Evolutionary conservation across 2,113 vertebrate genomes (phyloP).

Genomic region (Cariama cristata): DNA sequence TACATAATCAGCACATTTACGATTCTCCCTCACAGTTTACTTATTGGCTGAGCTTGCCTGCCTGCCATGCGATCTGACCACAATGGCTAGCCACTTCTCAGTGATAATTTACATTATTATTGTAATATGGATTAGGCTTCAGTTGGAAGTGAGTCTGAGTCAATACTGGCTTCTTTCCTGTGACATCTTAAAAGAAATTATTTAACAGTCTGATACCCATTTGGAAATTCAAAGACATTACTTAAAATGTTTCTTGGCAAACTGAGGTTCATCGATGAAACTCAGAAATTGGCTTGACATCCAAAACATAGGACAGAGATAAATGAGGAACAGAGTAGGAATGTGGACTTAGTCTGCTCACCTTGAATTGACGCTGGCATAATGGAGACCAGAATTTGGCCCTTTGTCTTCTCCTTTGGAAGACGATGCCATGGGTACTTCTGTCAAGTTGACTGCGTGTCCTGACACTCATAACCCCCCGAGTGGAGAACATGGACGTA

Average conservation of each 20-base stretch:
- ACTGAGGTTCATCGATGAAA: neutral
- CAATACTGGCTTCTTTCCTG: conserved; percentile 9
- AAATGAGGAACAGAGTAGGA: neutral
- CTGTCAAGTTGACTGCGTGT: neutral
- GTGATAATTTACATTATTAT: conserved; percentile 56
- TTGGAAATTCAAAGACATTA: neutral
- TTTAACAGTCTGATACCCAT: neutral
- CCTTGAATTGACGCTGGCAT: neutral
- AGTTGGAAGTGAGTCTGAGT: neutral
- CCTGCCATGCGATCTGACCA: conserved; percentile 33
- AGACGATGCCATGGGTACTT: neutral
- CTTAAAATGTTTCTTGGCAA: neutral
- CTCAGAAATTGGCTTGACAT: neutral
- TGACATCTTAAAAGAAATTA: conserved; percentile 31
- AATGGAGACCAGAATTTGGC: neutral
- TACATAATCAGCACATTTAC: conserved; percentile 59
- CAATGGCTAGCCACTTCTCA: neutral
- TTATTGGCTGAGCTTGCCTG: neutral
- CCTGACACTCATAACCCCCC: neutral
- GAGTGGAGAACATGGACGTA: neutral
- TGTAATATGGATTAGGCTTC: conserved; percentile 56
- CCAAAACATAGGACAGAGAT: neutral
- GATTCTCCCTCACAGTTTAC: neutral
- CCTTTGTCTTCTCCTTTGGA: neutral
- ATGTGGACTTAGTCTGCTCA: neutral